Base-by-base conservation (phyloP, 2,113 vertebrate species). In the Nanorana parkeri region DNA sequence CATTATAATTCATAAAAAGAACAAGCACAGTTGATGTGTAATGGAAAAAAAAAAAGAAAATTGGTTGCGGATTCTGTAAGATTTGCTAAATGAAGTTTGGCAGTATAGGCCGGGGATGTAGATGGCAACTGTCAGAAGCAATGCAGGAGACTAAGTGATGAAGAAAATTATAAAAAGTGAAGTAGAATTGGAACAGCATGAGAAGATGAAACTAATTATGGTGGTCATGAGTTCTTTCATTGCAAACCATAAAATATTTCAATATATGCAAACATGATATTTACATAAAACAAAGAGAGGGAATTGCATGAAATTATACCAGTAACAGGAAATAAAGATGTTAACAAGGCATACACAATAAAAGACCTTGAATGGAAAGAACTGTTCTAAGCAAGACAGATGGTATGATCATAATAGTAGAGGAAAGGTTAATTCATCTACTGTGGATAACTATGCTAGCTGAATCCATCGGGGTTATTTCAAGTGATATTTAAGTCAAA, bases 51-150 rank as follows among this genome's bases (percentile, higher is more conserved):
- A 4, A 28, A 20, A 3, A 47, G 11, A 2, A 28, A 55, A 55
- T 55, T 55, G 2, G 32, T 52, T 29, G 20, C 4, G 5, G 6
- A 19, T 54, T 47, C 29, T 20, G 74, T 17, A 36, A 41, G n/a
- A 64, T 77, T 11, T 1, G 8, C 41, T 65, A 52, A 67, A 78
- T 56, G 19, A 78, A 56, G 20, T 67, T 47, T 78, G 47, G 63
- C 76, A 78, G 24, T 3, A 5, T 10, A 78, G 28, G n/a, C 29
- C 77, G 21, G 21, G 21, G 23, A 58, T 56, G 17, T 68, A 68
- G 52, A 55, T 68, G 77, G 64, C 47, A 58, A 67, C 61, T 78
- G 41, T 78, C 76, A 78, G 26, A 78, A 67, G 15, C 63, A 78
- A 78, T 36, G 26, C 19, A 32, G 64, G 17, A 16, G 23, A 56